Conservation (phyloP, 2,113 vertebrate genomes). For the Aptenodytes forsteri region DNA sequence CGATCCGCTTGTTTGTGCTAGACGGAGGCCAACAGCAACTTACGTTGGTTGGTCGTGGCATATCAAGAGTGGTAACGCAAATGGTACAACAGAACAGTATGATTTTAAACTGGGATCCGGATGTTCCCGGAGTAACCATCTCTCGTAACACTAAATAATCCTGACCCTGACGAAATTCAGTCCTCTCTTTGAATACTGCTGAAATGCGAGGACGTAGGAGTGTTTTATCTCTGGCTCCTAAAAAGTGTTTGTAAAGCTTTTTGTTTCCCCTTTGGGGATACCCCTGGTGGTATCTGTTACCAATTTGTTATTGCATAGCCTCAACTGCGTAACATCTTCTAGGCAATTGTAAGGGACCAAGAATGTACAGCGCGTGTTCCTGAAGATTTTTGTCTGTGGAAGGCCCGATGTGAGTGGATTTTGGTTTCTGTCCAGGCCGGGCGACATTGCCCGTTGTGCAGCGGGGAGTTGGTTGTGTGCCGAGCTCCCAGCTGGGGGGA, state of each 20-base stretch:
- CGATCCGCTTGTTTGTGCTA: neutral
- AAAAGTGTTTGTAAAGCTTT: neutral
- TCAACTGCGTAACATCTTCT: accelerated
- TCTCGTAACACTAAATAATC: neutral
- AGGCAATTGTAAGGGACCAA: neutral
- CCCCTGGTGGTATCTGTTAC: neutral
- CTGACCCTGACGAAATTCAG: neutral
- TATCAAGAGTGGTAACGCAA: neutral
- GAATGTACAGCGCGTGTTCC: accelerated
- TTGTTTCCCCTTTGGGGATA: neutral
- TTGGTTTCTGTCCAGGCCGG: neutral
- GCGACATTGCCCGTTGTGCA: neutral
- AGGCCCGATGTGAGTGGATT: neutral
- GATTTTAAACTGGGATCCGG: neutral
- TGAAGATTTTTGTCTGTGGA: neutral
- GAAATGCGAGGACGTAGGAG: accelerated
- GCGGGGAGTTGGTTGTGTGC: accelerated
- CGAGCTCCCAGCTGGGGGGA: accelerated
- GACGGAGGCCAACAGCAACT: neutral
- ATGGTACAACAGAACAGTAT: neutral
- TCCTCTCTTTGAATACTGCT: neutral
- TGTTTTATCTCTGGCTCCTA: neutral
- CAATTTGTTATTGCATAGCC: accelerated
- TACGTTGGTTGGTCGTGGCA: accelerated
- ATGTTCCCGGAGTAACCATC: neutral